Percentiles rank a stretch among this genome's conserved stretches.
Evolutionary conservation across 2,113 vertebrate species (phyloP).

Genomic region (Oncorhynchus clarkii): DNA sequence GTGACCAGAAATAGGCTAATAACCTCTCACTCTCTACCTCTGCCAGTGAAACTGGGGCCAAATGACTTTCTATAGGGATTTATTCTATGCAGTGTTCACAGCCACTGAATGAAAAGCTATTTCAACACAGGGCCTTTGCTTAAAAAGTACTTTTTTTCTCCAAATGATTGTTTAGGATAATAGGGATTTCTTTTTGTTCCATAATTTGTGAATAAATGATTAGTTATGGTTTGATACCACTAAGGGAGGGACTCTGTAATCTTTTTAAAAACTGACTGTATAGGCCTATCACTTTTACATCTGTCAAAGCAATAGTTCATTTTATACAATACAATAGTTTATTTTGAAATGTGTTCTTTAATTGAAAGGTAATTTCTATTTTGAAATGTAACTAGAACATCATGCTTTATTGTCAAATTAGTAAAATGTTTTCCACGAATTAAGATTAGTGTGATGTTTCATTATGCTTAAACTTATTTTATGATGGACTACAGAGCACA

Average conservation of each 20-base stretch:
- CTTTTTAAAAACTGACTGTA: neutral
- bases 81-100: too few species aligned
- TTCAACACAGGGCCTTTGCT: neutral
- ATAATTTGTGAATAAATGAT: neutral
- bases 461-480: neutral
- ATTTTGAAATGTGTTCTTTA: neutral
- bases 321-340: neutral
- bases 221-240: neutral
- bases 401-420: neutral
- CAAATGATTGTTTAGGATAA: neutral
- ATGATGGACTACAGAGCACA: too few species aligned
- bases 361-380: neutral
- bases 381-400: neutral
- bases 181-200: neutral
- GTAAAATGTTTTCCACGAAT: neutral
- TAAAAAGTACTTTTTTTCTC: neutral
- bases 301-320: neutral
- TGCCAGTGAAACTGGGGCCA: neutral
- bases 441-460: too few species aligned
- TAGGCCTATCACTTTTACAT: too few species aligned
- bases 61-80: neutral
- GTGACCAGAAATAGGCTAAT: neutral
- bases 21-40: neutral
- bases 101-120: too few species aligned
- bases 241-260: neutral